A percentile compares a stretch with the other conserved stretches of the same genome.
These are phyloP conservation scores for Hycleus phaleratus DNA, from an alignment of 1,140 invertebrate species.

Conservation along the genomic window DNA sequence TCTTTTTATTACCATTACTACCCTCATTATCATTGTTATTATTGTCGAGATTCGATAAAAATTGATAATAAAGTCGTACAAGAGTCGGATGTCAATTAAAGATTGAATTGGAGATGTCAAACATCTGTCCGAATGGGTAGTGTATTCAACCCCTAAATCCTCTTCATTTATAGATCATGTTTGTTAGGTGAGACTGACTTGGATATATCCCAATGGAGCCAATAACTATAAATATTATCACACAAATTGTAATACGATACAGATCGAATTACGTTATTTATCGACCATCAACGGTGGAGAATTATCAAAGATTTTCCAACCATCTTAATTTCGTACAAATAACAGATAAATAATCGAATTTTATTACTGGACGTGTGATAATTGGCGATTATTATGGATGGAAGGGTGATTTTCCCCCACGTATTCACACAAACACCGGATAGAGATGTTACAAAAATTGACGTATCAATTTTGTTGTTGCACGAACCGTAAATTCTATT, in stretches of 20 bases:
- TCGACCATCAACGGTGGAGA: background rate
- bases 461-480: no score
- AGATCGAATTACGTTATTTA: background rate
- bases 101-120: conserved; percentile 25
- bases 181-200: conserved; percentile 4
- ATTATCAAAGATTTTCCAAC: no score
- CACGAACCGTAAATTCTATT: no score
- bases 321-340: no score
- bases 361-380: no score
- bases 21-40: no score
- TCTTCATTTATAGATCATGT: conserved; percentile 3
- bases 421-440: no score
- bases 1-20: no score
- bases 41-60: background rate
- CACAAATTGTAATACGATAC: conserved; percentile 21
- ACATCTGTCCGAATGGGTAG: conserved; percentile 24
- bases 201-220: conserved; percentile 14
- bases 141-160: conserved; percentile 23
- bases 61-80: conserved; percentile 21
- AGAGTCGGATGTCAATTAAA: conserved; percentile 31
- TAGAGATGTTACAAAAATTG: no score
- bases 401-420: no score
- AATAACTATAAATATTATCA: conserved; percentile 24
- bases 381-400: no score
- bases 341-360: no score